Base-by-base conservation (phyloP, 1,140 invertebrate genomes). In the Protaetia brevitarsis region DNA sequence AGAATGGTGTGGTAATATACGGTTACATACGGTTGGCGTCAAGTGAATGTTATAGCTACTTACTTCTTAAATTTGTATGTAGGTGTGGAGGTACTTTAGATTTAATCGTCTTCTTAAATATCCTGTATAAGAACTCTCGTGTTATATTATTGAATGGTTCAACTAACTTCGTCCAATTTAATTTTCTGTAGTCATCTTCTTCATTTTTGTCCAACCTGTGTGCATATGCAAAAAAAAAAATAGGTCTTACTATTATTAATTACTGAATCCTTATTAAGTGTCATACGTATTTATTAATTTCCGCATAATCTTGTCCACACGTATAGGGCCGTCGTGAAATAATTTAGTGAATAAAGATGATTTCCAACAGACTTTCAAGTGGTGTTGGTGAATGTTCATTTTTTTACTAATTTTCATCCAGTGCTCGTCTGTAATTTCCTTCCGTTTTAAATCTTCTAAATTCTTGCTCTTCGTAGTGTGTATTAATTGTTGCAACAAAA, bases 311-410 rank as follows among this genome's bases (percentile, higher is more conserved):
- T 51, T 23, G 26, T 51, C 41, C 21, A 51, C 41, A 23, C 26
- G 8, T 5, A 51, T 51, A n/a, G 41, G 41, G 2, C 41, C 41
- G 3, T 51, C 19, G 16, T 51, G 41, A 51, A 51, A 51, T 51
- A 51, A 51, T 19, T 51, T 51, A 8, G 41, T 51, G 16, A 23
- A 51, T 19, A 51, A 21, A 51, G 41, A 51, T 51, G 41, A 16
- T 10, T 23, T 51, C 41, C 41, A 51, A 51, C 41, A 51, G 8
- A 51, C 41, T 51, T 51, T 13, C 16, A 51, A 51, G 26, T 51
- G n/a, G 2, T 19, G 21, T 51, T 51, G 21, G 10, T 21, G 3
- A 6, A 23, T 23, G 10, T 23, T 6, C 26, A 51, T 23, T 19
- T 19, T 51, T 21, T 51, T 3, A 51, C 19, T 23, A 51, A 51